Evolutionary conservation across 2,797 vertebrate genomes (phyloP), one percentile per base, ranked within the genome.

Genomic region (Halcyon chelicuti): DNA sequence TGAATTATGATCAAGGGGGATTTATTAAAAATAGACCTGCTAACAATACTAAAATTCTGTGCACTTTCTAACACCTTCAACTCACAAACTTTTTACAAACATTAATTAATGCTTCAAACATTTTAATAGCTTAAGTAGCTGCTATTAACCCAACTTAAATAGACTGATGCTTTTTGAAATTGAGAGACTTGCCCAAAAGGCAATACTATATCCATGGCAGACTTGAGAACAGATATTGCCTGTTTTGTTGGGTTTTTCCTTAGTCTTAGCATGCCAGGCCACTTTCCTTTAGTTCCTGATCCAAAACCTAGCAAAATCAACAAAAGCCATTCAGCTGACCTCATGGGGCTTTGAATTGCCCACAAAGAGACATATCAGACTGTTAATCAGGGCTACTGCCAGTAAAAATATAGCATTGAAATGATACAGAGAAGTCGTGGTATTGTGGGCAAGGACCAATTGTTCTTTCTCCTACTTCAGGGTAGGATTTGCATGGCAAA

Each of bases 1-100:
- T 89, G 84, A 93, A 94, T 96, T 94, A 94, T 93, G 92, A 96
- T 97, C 94, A 97, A 95, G 90, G 55, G 70, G n/a, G 84, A 79
- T 77, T 93, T 97, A 94, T 96, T 91, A 94, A 97, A 96, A 97
- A 96, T 91, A 97, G 60, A 94, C 83, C 61, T 78, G 80, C 88
- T 83, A 96, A 96, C 75, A 96, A 91, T 91, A 83, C 57, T 93
- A 85, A 95, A 96, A 87, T 86, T 72, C 26, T 76, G 14, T 71
- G 31, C 39, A 67, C 42, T 87, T 87, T 88, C 54, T 55, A 88
- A 65, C 46, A 74, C 28, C 58, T 91, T 88, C 80, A 82, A 80
- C 54, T 77, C 29, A 31, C 49, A 91, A 92, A 82, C 39, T 81
- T 85, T 76, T 75, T 63, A 35, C 26, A 91, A 93, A 82, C 72